Percentiles rank a stretch among this genome's conserved stretches.
Evolutionary conservation across 2,797 vertebrate species (phyloP).

Genomic region (Sarcophilus harrisii): DNA sequence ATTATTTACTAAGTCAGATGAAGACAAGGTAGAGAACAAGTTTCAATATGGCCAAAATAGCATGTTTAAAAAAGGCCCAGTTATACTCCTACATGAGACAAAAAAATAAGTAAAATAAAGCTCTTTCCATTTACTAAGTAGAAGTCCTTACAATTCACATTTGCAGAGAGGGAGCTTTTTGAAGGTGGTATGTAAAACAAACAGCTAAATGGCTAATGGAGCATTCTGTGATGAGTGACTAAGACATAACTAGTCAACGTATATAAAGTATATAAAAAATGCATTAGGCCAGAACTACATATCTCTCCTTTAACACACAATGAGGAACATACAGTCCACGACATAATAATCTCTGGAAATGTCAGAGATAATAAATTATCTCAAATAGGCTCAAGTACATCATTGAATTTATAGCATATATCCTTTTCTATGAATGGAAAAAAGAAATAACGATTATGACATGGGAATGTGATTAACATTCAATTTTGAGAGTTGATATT

Average conservation of each 20-base stretch:
- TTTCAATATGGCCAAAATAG: slow-evolving; percentile 33
- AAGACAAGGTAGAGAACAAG: slow-evolving; percentile 5
- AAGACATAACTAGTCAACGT: slow-evolving; percentile 42
- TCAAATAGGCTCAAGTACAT: slow-evolving; percentile 63
- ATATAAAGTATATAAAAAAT: background rate
- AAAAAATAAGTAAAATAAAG: slow-evolving; percentile 48
- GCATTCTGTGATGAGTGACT: background rate
- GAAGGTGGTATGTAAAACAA: slow-evolving; percentile 49
- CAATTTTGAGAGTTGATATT: slow-evolving; percentile 56
- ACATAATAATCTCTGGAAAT: slow-evolving; percentile 57
- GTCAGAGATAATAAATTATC: slow-evolving; percentile 47
- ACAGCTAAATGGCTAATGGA: background rate
- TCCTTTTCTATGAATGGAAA: slow-evolving; percentile 59
- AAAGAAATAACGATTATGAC: slow-evolving; percentile 59
- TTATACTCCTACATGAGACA: background rate
- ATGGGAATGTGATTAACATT: slow-evolving; percentile 41
- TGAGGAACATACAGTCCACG: background rate
- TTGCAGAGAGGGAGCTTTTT: background rate
- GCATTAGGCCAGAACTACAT: slow-evolving; percentile 52
- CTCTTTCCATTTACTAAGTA: background rate
- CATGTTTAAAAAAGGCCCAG: slow-evolving; percentile 39
- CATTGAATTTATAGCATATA: slow-evolving; percentile 36
- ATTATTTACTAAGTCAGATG: slow-evolving; percentile 34
- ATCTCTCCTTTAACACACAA: slow-evolving; percentile 26
- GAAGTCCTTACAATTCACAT: slow-evolving; percentile 45